Conservation (phyloP, 2,113 vertebrate species). For the Neogale vison region DNA sequence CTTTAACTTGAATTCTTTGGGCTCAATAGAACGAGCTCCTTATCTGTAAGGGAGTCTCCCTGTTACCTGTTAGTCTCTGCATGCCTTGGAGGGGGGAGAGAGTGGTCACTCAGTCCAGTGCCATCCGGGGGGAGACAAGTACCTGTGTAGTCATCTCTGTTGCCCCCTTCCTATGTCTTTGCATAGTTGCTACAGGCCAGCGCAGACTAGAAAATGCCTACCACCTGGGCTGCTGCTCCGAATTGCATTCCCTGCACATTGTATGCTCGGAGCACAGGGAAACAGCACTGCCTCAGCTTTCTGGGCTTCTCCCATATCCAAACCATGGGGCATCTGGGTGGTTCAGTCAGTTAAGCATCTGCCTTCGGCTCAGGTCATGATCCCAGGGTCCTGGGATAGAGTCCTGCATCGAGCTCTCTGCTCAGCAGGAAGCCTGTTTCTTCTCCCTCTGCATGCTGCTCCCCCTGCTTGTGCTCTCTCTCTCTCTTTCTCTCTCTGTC, state of each 20-base stretch:
- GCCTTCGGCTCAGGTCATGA: no score
- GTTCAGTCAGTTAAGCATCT: no score
- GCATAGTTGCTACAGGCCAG: neutral
- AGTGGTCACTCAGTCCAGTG: neutral
- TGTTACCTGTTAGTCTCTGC: neutral
- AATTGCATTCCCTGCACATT: neutral
- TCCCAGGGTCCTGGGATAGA: no score
- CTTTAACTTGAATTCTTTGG: neutral
- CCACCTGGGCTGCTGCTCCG: neutral
- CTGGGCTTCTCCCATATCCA: neutral
- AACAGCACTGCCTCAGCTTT: neutral
- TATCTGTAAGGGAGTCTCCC: neutral
- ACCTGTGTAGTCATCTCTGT: neutral
- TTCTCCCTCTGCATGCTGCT: no score
- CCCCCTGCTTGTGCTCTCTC: no score
- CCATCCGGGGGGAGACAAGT: neutral
- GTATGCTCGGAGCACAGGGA: neutral
- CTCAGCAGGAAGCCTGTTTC: no score
- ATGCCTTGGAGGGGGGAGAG: neutral
- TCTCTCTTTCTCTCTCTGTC: no score
- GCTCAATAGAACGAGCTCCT: neutral
- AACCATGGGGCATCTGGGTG: no score
- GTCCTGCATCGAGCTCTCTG: no score
- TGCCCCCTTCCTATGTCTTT: neutral
- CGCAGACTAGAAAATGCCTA: neutral